Evolutionary conservation across 64 coral and sea anemone genomes (phyloP).

Genomic region (Trachythela sp.): DNA sequence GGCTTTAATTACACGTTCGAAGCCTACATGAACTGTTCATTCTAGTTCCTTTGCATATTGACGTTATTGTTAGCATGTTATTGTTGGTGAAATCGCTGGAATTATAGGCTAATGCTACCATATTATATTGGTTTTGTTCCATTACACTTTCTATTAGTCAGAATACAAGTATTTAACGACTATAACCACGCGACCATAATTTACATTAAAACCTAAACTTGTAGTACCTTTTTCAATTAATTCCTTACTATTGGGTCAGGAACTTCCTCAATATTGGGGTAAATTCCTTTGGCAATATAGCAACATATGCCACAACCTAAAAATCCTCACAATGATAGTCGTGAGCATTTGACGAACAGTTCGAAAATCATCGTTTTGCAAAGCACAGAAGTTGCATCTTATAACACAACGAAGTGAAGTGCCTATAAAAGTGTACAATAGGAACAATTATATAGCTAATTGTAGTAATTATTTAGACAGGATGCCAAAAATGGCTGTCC

Average conservation of each 20-base stretch:
- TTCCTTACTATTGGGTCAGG: not conserved
- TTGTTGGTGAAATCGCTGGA: too few relatives aligned
- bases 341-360: not conserved
- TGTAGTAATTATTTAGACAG: not conserved
- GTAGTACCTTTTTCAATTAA: not conserved
- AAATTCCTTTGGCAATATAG: not conserved
- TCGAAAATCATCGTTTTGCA: not conserved
- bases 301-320: not conserved
- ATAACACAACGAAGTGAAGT: not conserved
- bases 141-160: not conserved
- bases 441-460: not conserved
- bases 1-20: too few relatives aligned
- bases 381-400: not conserved
- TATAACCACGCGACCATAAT: not conserved
- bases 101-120: not conserved
- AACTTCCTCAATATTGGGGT: not conserved
- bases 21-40: too few relatives aligned
- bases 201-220: not conserved
- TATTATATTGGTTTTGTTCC: not conserved
- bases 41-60: too few relatives aligned
- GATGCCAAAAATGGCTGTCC: too few relatives aligned
- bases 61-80: too few relatives aligned
- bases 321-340: not conserved
- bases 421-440: not conserved
- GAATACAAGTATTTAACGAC: not conserved